Base-by-base conservation (phyloP, 2,113 vertebrate genomes). In the Nannobrachium achirus region DNA sequence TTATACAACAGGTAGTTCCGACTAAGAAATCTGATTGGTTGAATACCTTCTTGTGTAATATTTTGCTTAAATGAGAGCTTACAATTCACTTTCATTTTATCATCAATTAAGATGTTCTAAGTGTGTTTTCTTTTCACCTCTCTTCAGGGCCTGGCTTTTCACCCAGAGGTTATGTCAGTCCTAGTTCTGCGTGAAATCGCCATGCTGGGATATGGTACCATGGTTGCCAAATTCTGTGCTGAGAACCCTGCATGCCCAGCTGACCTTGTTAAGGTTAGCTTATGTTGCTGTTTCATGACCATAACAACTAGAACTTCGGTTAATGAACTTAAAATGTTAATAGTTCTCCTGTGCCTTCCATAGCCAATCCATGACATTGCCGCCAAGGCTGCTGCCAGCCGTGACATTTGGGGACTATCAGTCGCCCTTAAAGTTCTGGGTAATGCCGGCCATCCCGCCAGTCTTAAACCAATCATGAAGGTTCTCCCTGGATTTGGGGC, bases 401-500 rank as follows among this genome's bases (percentile, higher is more conserved):
- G 65, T 58, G 69, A 93, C 1, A 40, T 87, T 45, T 77, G 90
- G 46, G 88, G 91, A 45, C 88, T 95, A 20, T 74, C 51, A 15
- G 6, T 94, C 6, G 78, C 77, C 67, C 72, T 96, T 51, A 98
- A 97, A 86, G 92, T 92, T 64, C 55, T 96, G 20, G 94, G 93
- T 40, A 98, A 96, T 56, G 75, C 94, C 2, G 94, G 93, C 62
- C 94, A 95, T 48, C 88, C 90, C 71, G 74, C 81, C 53, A 95
- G 94, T 71, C 69, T 93, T 71, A 97, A 96, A 83, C 82, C 89
- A 19, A 86, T 97, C 77, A 66, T 85, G 76, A 97, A 94, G 74
- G 53, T 93, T 46, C 57, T 96, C 45, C 92, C 94, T 38, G 16
- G 83, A 6, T 93, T 90, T 85, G 89, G 90, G 52, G 60, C 80